Base-by-base conservation (phyloP, 2,888 invertebrate species). In the Agrilus mali region DNA sequence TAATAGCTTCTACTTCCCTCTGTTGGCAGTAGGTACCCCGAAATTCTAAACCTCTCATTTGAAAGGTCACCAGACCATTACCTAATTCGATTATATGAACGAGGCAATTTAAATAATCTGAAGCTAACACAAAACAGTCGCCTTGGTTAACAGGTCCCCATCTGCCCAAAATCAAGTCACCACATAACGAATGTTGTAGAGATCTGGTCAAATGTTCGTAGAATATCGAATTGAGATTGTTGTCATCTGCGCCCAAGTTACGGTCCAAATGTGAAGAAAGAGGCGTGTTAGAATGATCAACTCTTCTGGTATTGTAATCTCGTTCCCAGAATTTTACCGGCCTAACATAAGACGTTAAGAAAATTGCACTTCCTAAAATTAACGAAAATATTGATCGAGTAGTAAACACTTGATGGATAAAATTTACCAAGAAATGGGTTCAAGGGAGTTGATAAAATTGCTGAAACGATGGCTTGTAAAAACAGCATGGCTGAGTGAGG, bases 301-400 rank as follows among this genome's bases (percentile, higher is more conserved):
- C 93, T 50, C 97, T 73, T 47, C 94, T 83, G 1, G 97, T 98
- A 63, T 96, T 97, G 67, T 97, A 96, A 64, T 98, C 96, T 35
- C 94, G 77, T 66, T 98, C 97, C 98, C 98, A 98, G 67, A 99
- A 99, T 69, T 98, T 98, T 2, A 98, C 83, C 0, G 98, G 98
- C 1, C 98, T 78, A n/a, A 96, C 94, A 67, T 98, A 98, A 1
- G 97, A 97, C 33, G 94, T 90, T 61, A 98, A 80, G 67, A 98
- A 98, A 63, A 99, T 96, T 47, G 97, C 97, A 62, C 96, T 96
- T 34, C 97, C 97, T 67, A 80, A 59, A 60, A 80, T 69, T 13
- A 40, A 42, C 43, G 49, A 44, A 8, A 39, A 39, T 13, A 41
- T 8, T n/a, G 7, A 27, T 27, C 10, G 8, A 10, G 8, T 10